Evolutionary conservation across 64 coral and sea anemone species (phyloP), one percentile per base, ranked within the genome.

Genomic region (Montipora capricornis): DNA sequence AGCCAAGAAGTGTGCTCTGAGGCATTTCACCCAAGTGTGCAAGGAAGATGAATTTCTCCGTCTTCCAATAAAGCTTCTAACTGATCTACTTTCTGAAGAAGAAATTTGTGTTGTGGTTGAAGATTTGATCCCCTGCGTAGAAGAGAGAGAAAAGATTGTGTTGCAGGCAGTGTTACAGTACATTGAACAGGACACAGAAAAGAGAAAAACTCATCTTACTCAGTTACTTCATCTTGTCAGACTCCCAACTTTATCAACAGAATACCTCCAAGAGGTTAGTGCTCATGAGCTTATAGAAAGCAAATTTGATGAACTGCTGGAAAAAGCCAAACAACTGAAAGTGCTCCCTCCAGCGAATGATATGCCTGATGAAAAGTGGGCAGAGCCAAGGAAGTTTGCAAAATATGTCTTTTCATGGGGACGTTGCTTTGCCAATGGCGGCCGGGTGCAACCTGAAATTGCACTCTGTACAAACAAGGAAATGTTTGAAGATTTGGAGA

Each of bases 101-200:
- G 76, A 81, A 7, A 22, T 98, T 17, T 86, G 88, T 77, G 91
- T 95, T 16, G 81, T 84, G 8, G 75, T 86, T 49, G 76, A 93
- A 83, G 88, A 75, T 14, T 4, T 98, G 83, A 83, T 98, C 67
- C 93, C 83, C 9, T 57, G 85, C 37, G 83, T 58, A 55, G 90
- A 80, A 73, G 66, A 88, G 49, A 92, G 83, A 49, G 96, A 98
- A 68, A 67, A 98, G 53, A 70, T 80, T 80, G 83, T 98, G 77
- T 73, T 98, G 13, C 45, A 98, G 60, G 76, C 37, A 0, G 90
- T 95, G 6, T 47, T 98, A 1, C 47, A 51, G 20, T 98, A 98
- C 26, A 46, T 93, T 16, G 52, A 93, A n/a, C 91, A 95, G 17
- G 79, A 98, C 77, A 45, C 49, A 13, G 17, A 77, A 29, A 87